Evolutionary conservation across 2,888 invertebrate species (phyloP).

Genomic region (Napeogenes inachia): DNA sequence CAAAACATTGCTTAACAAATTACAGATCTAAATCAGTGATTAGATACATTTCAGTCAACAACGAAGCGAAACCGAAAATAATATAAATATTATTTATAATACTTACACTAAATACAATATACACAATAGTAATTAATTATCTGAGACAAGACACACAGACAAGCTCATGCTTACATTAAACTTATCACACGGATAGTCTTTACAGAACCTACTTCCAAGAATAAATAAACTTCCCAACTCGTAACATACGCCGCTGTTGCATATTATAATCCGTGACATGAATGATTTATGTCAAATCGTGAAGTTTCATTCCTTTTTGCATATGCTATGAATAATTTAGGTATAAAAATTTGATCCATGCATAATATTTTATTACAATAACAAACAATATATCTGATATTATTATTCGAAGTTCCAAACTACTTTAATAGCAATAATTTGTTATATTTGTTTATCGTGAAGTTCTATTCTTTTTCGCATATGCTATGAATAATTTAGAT

Average conservation of each 20-base stretch:
- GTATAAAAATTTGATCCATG: too few species aligned
- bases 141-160: too few species aligned
- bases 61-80: too few species aligned
- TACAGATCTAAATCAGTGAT: too few species aligned
- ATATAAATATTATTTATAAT: background rate
- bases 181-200: background rate
- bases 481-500: background rate
- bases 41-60: too few species aligned
- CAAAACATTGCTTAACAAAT: too few species aligned
- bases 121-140: too few species aligned
- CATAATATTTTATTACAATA: too few species aligned
- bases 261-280: slow-evolving; percentile 6
- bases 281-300: slow-evolving; percentile 12
- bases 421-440: too few species aligned
- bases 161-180: too few species aligned
- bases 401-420: too few species aligned
- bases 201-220: background rate
- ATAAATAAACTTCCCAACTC: background rate
- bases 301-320: background rate
- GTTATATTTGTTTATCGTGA: background rate
- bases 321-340: background rate
- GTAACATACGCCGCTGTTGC: background rate
- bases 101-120: background rate
- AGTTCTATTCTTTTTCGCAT: background rate
- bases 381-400: too few species aligned